A percentile compares a stretch with the other conserved stretches of the same genome.
These are phyloP conservation scores for Argynnis bischoffii DNA, from an alignment of 2,888 invertebrate genomes.

Conservation along the genomic window DNA sequence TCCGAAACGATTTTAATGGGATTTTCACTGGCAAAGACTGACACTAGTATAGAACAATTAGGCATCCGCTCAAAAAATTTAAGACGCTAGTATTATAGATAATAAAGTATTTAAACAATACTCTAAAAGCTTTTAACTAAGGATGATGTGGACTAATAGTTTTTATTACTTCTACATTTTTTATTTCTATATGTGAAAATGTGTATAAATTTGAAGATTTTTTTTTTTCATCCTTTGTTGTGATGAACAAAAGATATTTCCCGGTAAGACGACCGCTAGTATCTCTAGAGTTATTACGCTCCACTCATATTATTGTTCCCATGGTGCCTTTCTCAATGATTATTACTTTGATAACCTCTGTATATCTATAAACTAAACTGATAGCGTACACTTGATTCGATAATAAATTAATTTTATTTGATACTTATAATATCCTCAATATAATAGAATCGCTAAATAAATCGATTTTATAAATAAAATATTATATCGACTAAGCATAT, in stretches of 20 bases:
- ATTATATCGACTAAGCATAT: not conserved
- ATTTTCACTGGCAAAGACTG: too few relatives aligned
- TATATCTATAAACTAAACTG: constrained; percentile 16
- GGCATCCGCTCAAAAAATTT: too few relatives aligned
- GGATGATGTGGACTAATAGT: too few relatives aligned
- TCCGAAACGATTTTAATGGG: too few relatives aligned
- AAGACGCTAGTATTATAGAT: not conserved
- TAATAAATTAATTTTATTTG: constrained; percentile 7
- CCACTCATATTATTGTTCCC: constrained; percentile 20
- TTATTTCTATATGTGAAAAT: too few relatives aligned
- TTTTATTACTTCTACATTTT: too few relatives aligned
- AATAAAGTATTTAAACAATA: too few relatives aligned
- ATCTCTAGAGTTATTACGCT: constrained; percentile 12
- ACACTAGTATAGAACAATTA: too few relatives aligned
- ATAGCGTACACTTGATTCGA: constrained; percentile 1
- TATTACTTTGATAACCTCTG: constrained; percentile 19
- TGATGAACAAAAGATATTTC: not conserved
- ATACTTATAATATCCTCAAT: not conserved
- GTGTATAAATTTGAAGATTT: too few relatives aligned
- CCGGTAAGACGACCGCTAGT: not conserved
- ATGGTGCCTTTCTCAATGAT: constrained; percentile 19
- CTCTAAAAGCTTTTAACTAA: too few relatives aligned
- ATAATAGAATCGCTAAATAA: not conserved
- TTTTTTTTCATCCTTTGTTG: too few relatives aligned
- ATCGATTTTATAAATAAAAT: not conserved